A percentile compares a stretch with the other conserved stretches of the same genome.
Conservation (phyloP, 2,888 invertebrate species). For the Crepidodera aurea region DNA sequence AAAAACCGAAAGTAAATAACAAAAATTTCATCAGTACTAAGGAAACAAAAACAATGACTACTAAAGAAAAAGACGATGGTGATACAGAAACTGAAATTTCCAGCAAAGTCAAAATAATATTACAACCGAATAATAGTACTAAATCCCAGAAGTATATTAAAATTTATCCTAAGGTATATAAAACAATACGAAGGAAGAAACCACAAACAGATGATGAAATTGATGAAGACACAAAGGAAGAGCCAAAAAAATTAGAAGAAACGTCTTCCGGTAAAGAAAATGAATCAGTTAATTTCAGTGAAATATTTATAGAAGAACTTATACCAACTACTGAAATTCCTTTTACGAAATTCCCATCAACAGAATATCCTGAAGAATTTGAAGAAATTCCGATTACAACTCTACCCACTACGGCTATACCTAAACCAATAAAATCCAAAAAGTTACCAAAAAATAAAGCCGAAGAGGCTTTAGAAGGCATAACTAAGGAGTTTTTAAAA, state of each 20-base stretch:
- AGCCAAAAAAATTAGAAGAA: conserved; percentile 4
- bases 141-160: conserved; percentile 51
- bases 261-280: neutral
- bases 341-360: conserved; percentile 24
- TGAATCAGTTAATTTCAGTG: conserved; percentile 6
- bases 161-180: conserved; percentile 50
- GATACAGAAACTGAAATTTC: conserved; percentile 52
- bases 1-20: conserved; percentile 8
- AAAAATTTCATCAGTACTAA: conserved; percentile 48
- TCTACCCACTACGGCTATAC: conserved; percentile 40
- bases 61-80: conserved; percentile 51
- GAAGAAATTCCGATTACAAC: conserved; percentile 39
- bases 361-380: conserved; percentile 26
- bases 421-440: conserved; percentile 17
- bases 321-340: conserved; percentile 17
- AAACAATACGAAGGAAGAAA: conserved; percentile 27
- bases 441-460: neutral
- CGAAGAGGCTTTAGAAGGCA: conserved; percentile 23
- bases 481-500: conserved; percentile 26
- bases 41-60: conserved; percentile 49
- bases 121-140: conserved; percentile 48
- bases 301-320: conserved; percentile 34
- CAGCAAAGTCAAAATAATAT: conserved; percentile 52
- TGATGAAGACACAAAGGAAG: neutral
- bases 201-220: conserved; percentile 10